phyloP scores from a whole-genome alignment of 2,888 invertebrate species.

The Hypomecis punctinalis region DNA sequence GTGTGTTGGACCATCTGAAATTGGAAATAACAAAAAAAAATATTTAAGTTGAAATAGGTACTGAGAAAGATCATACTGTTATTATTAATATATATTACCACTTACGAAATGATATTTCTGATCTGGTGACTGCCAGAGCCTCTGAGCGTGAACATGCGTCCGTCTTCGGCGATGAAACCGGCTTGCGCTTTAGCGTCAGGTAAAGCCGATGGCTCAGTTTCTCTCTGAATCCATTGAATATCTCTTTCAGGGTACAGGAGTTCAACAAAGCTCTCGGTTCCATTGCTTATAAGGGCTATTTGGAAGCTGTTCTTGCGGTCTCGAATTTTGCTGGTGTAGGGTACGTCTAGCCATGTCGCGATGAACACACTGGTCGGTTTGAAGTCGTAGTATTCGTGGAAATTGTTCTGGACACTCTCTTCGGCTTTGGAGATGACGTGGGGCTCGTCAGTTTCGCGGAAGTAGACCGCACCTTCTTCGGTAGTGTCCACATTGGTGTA shows the following conservation, averaged over 20 bases:
- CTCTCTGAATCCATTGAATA: slow-evolving; percentile 96
- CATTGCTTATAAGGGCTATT: slow-evolving; percentile 87
- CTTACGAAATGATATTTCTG: slow-evolving; percentile 90
- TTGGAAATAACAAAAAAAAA: slow-evolving; percentile 19
- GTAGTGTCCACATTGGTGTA: slow-evolving; percentile 96
- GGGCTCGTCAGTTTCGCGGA: slow-evolving; percentile 87
- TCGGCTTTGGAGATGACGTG: slow-evolving; percentile 88
- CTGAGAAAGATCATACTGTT: not conserved
- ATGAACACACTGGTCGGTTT: slow-evolving; percentile 92
- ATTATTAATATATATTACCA: slow-evolving; percentile 26
- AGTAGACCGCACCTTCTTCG: slow-evolving; percentile 89
- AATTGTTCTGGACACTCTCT: slow-evolving; percentile 89
- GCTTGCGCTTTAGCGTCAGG: slow-evolving; percentile 97
- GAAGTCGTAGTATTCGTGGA: slow-evolving; percentile 89
- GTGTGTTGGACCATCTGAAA: slow-evolving; percentile 93
- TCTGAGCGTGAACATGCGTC: slow-evolving; percentile 89
- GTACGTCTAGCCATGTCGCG: slow-evolving; percentile 96
- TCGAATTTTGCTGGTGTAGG: slow-evolving; percentile 88
- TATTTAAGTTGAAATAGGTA: not conserved
- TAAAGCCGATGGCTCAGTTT: slow-evolving; percentile 89
- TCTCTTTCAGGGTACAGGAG: slow-evolving; percentile 94
- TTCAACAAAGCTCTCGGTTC: slow-evolving; percentile 92
- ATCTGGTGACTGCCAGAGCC: slow-evolving; percentile 97
- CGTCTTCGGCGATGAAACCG: slow-evolving; percentile 95
- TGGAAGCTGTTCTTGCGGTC: slow-evolving; percentile 96